Conservation (phyloP, 2,797 vertebrate species). For the Melanogrammus aeglefinus region DNA sequence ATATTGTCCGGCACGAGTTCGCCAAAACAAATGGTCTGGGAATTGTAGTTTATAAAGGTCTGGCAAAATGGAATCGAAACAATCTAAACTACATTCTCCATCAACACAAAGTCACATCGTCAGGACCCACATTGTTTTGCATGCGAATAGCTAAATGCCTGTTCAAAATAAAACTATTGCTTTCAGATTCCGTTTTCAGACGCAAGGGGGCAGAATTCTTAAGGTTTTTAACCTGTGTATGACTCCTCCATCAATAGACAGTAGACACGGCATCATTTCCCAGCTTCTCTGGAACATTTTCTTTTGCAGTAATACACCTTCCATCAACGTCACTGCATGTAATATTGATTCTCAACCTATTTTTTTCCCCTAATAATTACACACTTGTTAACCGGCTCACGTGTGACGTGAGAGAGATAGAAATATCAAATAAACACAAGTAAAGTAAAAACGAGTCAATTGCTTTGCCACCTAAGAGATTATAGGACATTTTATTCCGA, state of each 20-base stretch:
- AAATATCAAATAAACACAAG: background rate
- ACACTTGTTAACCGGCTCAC: background rate
- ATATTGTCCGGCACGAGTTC: slow-evolving; percentile 45
- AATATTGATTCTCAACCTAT: background rate
- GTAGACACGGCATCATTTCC: slow-evolving; percentile 22
- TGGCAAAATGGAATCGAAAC: rapidly evolving
- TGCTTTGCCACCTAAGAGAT: background rate
- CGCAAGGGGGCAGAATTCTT: slow-evolving; percentile 49
- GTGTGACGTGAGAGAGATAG: background rate
- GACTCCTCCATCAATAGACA: background rate
- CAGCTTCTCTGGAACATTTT: background rate
- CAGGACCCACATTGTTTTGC: slow-evolving; percentile 45
- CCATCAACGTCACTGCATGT: background rate
- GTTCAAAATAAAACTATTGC: slow-evolving; percentile 16
- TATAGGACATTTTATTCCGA: background rate
- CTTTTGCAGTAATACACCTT: background rate
- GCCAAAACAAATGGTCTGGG: slow-evolving; percentile 44
- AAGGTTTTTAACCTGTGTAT: background rate
- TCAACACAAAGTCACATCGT: too few species aligned
- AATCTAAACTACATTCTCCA: slow-evolving; percentile 51
- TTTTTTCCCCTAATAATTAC: background rate
- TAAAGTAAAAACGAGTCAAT: background rate
- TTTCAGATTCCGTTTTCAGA: background rate
- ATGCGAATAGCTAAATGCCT: slow-evolving; percentile 49
- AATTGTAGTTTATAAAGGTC: slow-evolving; percentile 46